Percentiles rank a stretch among this genome's conserved stretches.
Evolutionary conservation across 2,113 vertebrate species (phyloP).

Genomic region (Prunella himalayana): DNA sequence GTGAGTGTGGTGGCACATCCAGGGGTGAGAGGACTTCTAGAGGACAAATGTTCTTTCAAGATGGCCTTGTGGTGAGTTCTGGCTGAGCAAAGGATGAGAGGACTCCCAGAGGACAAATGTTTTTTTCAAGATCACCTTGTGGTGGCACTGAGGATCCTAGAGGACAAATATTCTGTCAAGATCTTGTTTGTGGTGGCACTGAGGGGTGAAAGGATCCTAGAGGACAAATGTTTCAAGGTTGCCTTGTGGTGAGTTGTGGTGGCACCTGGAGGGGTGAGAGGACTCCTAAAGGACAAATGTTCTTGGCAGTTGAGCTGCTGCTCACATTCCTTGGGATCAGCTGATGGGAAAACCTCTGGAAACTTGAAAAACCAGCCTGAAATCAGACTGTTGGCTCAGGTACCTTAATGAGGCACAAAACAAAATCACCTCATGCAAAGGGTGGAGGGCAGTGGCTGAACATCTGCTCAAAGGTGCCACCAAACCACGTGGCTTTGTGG

Average conservation of each 20-base stretch:
- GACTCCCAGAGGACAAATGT: not conserved
- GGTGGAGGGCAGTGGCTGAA: not conserved
- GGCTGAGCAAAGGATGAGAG: too few species aligned
- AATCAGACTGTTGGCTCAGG: slow-evolving; percentile 27
- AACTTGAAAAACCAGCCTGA: slow-evolving; percentile 10
- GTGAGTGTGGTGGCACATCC: not conserved
- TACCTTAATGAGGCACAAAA: slow-evolving; percentile 42
- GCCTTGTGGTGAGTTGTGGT: not conserved
- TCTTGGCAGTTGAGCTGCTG: not conserved
- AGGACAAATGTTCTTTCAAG: not conserved
- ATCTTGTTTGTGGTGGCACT: slow-evolving; percentile 87
- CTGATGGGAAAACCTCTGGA: not conserved
- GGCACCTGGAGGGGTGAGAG: not conserved
- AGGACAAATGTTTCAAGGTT: not conserved
- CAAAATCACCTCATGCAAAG: slow-evolving; percentile 4
- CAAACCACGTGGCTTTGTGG: not conserved
- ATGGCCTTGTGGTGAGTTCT: not conserved
- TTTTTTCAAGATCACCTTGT: slow-evolving; percentile 90
- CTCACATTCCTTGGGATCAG: not conserved
- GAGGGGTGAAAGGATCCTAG: not conserved
- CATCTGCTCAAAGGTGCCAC: not conserved
- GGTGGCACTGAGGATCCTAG: slow-evolving; percentile 56
- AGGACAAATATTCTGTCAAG: slow-evolving; percentile 70
- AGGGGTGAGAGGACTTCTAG: rapidly evolving
- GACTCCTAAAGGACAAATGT: not conserved